Evolutionary conservation across 35 echinoderm and acorn worm species (phyloP), one percentile per base, ranked within the genome.

Genomic region (Amphiura filiformis): DNA sequence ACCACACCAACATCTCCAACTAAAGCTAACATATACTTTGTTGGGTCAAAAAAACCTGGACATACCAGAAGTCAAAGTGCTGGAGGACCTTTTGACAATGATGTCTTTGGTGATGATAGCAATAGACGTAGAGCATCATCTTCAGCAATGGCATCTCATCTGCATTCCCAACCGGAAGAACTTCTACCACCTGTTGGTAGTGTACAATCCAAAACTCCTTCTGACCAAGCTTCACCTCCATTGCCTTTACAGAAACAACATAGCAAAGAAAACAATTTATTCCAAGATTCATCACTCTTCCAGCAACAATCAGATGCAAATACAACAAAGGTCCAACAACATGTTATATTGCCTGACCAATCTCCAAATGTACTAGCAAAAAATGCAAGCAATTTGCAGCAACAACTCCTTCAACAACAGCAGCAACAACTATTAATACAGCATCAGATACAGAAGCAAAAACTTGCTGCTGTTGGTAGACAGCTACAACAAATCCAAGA

Each of bases 401-500:
- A 42, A 36, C 57, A 70, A 44, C 78, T 37, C 39, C 47, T 33
- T 76, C 88, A 35, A 75, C 39, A 39, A 36, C 88, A 89, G 36
- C 87, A 81, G 31, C 87, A 80, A n/a, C 56, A 33, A 76, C 80
- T 17, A 17, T 32, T 33, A 30, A n/a, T 4, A 61, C 89, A 80
- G 52, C 79, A 82, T 37, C 41, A 37, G 30, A 20, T 47, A 65
- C 26, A 32, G 20, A 81, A 32, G 32, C 34, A 86, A 75, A 87
- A 76, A 28, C 84, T 77, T 39, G 22, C 38, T 42, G 65, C 77
- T 31, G 78, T 76, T 65, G 56, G 76, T 34, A 81, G 47, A 23
- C 65, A 57, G 31, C 36, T 86, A 34, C 56, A 87, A 38, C 49
- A 76, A 15, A 23, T 87, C 13, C 77, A 40, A 78, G 75, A 88